Conservation (phyloP, 1,140 invertebrate species). For the Homarus americanus region DNA sequence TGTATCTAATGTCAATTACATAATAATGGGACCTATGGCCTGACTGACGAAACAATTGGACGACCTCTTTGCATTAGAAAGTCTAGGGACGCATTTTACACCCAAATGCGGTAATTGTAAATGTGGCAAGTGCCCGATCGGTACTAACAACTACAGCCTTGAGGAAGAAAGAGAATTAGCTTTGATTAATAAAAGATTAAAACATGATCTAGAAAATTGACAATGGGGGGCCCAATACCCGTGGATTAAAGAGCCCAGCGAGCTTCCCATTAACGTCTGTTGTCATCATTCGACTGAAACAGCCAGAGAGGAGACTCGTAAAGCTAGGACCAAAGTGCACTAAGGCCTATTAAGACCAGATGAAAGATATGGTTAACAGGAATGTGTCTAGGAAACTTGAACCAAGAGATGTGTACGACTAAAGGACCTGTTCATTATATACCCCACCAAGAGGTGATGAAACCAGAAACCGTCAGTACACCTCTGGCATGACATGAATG, state of each 20-base stretch:
- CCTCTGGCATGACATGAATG: background rate
- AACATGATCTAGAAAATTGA: too few relatives aligned
- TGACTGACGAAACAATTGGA: background rate
- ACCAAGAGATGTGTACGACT: background rate
- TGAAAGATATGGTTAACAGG: background rate
- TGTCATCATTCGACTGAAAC: background rate
- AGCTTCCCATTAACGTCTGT: background rate
- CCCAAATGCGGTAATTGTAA: background rate
- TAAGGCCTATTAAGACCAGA: background rate
- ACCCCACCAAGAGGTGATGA: background rate
- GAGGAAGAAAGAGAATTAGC: constrained; percentile 2
- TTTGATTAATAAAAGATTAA: too few relatives aligned
- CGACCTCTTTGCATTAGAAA: background rate
- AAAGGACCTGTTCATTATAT: constrained; percentile 14
- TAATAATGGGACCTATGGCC: background rate
- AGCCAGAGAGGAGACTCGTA: background rate
- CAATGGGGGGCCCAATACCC: background rate
- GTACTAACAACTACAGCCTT: background rate
- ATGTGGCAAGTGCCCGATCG: background rate
- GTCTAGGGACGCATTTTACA: background rate
- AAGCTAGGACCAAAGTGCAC: too few relatives aligned
- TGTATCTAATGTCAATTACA: background rate
- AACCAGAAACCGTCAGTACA: constrained; percentile 17
- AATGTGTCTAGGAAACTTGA: background rate
- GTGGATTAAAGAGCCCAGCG: too few relatives aligned